phyloP scores from a whole-genome alignment of 2,888 invertebrate species.

The Amitus sp. region DNA sequence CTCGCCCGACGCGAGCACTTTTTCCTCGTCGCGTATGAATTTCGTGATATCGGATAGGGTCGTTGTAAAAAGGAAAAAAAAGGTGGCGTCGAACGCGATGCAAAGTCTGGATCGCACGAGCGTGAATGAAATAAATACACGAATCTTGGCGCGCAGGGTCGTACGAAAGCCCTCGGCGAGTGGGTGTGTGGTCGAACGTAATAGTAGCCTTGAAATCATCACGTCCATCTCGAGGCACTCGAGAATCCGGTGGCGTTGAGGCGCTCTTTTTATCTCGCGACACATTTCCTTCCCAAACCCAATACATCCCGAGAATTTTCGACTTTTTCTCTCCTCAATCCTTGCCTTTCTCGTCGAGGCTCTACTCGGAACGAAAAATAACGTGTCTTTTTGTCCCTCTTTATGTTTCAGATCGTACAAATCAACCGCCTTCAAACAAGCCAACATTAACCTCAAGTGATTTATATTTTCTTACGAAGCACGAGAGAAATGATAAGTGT shows the following conservation, averaged over 20 bases:
- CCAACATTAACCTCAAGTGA: slow-evolving; percentile 67
- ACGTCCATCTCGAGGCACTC: slow-evolving; percentile 52
- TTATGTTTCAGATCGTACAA: slow-evolving; percentile 65
- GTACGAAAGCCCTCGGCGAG: slow-evolving; percentile 57
- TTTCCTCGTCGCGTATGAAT: too few relatives aligned
- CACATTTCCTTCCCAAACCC: slow-evolving; percentile 14
- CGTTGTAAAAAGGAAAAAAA: too few relatives aligned
- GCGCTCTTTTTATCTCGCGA: slow-evolving; percentile 27
- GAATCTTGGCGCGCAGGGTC: slow-evolving; percentile 55
- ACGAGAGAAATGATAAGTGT: slow-evolving; percentile 60
- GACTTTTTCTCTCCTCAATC: slow-evolving; percentile 1
- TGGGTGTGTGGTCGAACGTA: slow-evolving; percentile 59
- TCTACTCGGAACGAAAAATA: neutral
- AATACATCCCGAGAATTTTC: slow-evolving; percentile 20
- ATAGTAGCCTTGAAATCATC: slow-evolving; percentile 62
- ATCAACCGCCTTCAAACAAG: slow-evolving; percentile 66
- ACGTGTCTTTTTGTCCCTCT: neutral
- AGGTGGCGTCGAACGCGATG: too few relatives aligned
- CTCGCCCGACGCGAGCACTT: too few relatives aligned
- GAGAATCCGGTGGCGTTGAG: slow-evolving; percentile 48
- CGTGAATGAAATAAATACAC: slow-evolving; percentile 54
- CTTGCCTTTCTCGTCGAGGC: slow-evolving; percentile 11
- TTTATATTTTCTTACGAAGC: slow-evolving; percentile 66
- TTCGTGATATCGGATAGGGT: too few relatives aligned
- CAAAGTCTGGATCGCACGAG: neutral